Evolutionary conservation across 2,113 vertebrate genomes (phyloP), one percentile per base, ranked within the genome.

Genomic region (Heteronetta atricapilla): DNA sequence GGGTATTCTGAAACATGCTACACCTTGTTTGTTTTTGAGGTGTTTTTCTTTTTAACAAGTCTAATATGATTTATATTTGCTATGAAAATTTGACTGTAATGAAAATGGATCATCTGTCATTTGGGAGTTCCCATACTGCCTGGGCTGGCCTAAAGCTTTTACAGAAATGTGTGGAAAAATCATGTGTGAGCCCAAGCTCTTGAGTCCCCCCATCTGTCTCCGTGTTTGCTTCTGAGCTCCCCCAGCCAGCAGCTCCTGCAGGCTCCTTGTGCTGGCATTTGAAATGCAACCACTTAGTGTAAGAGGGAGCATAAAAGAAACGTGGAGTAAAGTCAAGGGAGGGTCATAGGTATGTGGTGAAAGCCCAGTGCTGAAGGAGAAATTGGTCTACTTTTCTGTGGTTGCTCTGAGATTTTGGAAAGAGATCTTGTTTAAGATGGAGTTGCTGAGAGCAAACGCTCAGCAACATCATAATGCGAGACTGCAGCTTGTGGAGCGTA

Each of bases 21-120:
- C 20, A 7, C 63, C 40, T 70, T 86, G 38, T 73, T 90, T 94
- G 83, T 59, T 67, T 82, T 95, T 77, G 40, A 72, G 64, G 3
- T 67, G 62, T 84, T 95, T 96, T 96, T 86, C 92, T 50, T 36
- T 33, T 64, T 70, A 33, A 5, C 56, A 86, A 94, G 13, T 80
- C 50, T 46, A 91, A 14, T 74, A 59, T 63, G 59, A 94, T 56
- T 96, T 95, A 82, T 87, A 83, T 38, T 80, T 53, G 55, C 48
- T 76, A 5, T 90, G 79, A 80, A 96, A 90, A 92, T 26, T 5
- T 83, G 79, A 90, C 28, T 36, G 48, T 92, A 88, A 89, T 93
- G 86, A 78, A 94, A 93, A 79, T 34, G 63, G 70, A 85, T 91
- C 42, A 52, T 89, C 53, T 89, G 58, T 81, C 90, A 85, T 64